Conservation (phyloP, 2,888 invertebrate species). For the Mythimna vitellina region DNA sequence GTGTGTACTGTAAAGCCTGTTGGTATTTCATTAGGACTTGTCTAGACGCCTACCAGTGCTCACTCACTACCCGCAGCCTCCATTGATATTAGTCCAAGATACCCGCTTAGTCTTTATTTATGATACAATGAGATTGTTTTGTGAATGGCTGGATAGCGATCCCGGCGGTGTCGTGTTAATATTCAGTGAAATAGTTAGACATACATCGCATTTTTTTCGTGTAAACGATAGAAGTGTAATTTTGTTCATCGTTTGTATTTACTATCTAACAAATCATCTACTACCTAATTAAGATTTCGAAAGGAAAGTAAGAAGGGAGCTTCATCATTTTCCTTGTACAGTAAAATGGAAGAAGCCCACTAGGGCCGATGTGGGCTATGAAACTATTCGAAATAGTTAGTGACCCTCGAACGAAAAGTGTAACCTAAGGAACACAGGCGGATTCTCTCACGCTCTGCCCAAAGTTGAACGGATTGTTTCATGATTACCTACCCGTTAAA, state of each 20-base stretch:
- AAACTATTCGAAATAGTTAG: too few relatives aligned
- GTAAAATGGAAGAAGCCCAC: too few relatives aligned
- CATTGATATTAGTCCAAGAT: slow-evolving; percentile 28
- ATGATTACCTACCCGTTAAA: too few relatives aligned
- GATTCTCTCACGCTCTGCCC: too few relatives aligned
- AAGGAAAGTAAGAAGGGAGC: too few relatives aligned
- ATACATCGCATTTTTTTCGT: neutral
- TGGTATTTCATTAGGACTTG: slow-evolving; percentile 38
- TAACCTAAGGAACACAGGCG: too few relatives aligned
- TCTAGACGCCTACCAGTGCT: slow-evolving; percentile 36
- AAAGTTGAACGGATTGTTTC: too few relatives aligned
- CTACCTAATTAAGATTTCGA: too few relatives aligned
- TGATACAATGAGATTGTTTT: slow-evolving; percentile 15
- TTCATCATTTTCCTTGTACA: too few relatives aligned
- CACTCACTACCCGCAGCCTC: neutral
- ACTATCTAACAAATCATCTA: too few relatives aligned
- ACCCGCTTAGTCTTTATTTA: slow-evolving; percentile 20
- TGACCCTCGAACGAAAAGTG: too few relatives aligned
- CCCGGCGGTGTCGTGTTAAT: neutral
- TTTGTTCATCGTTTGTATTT: neutral
- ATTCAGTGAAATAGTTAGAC: neutral
- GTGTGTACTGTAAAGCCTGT: neutral
- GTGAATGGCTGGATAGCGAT: neutral
- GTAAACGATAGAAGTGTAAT: neutral
- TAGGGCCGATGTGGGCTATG: too few relatives aligned